phyloP scores from a whole-genome alignment of 2,113 vertebrate species.

The Riparia riparia region DNA sequence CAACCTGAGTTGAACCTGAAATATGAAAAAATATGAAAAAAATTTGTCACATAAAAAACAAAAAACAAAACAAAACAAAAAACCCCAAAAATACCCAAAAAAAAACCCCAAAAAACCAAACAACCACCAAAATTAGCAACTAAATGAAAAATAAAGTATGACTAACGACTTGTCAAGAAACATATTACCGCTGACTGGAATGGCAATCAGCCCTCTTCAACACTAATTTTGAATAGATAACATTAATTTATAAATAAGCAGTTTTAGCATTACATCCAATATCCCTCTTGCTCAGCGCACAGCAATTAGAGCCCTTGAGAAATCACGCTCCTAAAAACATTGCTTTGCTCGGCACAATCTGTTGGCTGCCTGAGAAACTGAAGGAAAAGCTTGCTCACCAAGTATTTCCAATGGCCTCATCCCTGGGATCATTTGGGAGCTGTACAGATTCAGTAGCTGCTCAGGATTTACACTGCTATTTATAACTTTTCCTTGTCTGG shows the following conservation, averaged over 20 bases:
- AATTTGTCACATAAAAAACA: not conserved
- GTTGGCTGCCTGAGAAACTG: not conserved
- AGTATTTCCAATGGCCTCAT: not conserved
- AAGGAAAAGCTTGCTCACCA: not conserved
- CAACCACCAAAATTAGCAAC: not conserved
- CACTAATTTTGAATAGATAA: not conserved
- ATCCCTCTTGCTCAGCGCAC: not conserved
- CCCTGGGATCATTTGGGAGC: not conserved
- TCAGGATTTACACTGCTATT: not conserved
- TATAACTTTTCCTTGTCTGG: not conserved
- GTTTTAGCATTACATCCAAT: not conserved
- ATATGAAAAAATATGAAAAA: not conserved
- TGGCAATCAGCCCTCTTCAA: not conserved
- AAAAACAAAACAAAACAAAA: not conserved
- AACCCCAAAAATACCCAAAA: not conserved
- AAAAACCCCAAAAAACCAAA: not conserved
- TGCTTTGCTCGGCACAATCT: not conserved
- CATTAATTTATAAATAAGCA: slow-evolving; percentile 9
- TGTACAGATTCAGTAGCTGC: not conserved
- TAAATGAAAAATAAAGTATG: not conserved
- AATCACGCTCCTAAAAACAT: not conserved
- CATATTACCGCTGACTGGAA: not conserved
- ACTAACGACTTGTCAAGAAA: not conserved
- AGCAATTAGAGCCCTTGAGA: not conserved
- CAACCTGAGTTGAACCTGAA: no score